Percentiles rank a stretch among this genome's conserved stretches.
Evolutionary conservation across 1,140 invertebrate genomes (phyloP).

Genomic region (Nasonia vitripennis): DNA sequence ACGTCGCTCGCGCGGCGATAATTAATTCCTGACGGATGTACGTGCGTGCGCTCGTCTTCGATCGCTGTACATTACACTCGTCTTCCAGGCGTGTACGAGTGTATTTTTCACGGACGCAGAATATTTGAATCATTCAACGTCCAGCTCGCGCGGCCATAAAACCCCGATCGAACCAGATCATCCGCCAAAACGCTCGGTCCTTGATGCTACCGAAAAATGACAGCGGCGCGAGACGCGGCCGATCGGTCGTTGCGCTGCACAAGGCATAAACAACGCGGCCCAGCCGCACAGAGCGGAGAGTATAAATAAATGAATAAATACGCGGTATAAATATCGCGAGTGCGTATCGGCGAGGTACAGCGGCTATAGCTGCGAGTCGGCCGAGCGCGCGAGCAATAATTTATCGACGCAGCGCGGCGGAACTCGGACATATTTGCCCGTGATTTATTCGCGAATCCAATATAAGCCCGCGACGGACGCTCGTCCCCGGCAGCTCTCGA

Average conservation of each 20-base stretch:
- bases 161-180: slow-evolving; percentile 3
- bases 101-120: too few species aligned
- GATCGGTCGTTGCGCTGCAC: not conserved
- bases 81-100: too few species aligned
- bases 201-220: slow-evolving; percentile 16
- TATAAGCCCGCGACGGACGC: slow-evolving; percentile 52
- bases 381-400: slow-evolving; percentile 56
- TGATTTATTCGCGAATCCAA: slow-evolving; percentile 66
- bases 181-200: not conserved
- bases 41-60: not conserved
- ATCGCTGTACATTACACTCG: too few species aligned
- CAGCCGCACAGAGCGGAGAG: not conserved
- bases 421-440: slow-evolving; percentile 59
- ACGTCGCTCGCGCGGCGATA: not conserved
- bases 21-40: slow-evolving; percentile 15
- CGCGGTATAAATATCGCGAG: slow-evolving; percentile 64
- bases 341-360: slow-evolving; percentile 49
- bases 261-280: slow-evolving; percentile 51
- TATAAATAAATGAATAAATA: slow-evolving; percentile 66
- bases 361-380: not conserved
- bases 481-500: not conserved
- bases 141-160: not conserved
- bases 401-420: slow-evolving; percentile 58
- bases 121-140: not conserved
- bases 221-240: not conserved